Evolutionary conservation across 1,140 invertebrate species (phyloP).

Genomic region (Dendrolimus kikuchii): DNA sequence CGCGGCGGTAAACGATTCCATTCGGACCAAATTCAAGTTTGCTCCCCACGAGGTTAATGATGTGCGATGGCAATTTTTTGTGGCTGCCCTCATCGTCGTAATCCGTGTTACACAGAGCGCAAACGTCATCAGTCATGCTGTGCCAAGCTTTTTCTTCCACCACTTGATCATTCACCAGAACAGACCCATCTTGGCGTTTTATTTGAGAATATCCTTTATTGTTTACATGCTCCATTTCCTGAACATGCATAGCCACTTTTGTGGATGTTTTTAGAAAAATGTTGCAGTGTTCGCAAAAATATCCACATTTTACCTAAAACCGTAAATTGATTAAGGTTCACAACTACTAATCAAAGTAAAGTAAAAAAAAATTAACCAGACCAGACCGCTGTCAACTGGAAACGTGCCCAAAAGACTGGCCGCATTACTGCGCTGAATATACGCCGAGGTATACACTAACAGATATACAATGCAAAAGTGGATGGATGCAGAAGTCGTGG

Average conservation of each 20-base stretch:
- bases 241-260: conserved; percentile 25
- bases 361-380: too few relatives aligned
- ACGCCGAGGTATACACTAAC: too few relatives aligned
- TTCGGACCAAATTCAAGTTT: conserved; percentile 18
- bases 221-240: conserved; percentile 14
- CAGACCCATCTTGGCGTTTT: conserved; percentile 11
- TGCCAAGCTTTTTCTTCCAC: conserved; percentile 32
- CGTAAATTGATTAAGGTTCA: background rate
- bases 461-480: too few relatives aligned
- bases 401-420: too few relatives aligned
- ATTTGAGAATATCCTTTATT: conserved; percentile 19
- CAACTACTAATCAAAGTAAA: too few relatives aligned
- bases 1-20: conserved; percentile 25
- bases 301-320: conserved; percentile 31
- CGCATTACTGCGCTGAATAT: too few relatives aligned
- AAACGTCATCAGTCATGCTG: conserved; percentile 23
- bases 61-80: conserved; percentile 18
- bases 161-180: conserved; percentile 22
- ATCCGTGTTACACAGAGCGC: conserved; percentile 26
- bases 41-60: conserved; percentile 28
- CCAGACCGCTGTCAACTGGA: too few relatives aligned
- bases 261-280: conserved; percentile 20
- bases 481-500: too few relatives aligned
- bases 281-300: conserved; percentile 40
- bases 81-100: conserved; percentile 21